Conservation (phyloP, 2,888 invertebrate genomes). For the Cremastinae sp. region DNA sequence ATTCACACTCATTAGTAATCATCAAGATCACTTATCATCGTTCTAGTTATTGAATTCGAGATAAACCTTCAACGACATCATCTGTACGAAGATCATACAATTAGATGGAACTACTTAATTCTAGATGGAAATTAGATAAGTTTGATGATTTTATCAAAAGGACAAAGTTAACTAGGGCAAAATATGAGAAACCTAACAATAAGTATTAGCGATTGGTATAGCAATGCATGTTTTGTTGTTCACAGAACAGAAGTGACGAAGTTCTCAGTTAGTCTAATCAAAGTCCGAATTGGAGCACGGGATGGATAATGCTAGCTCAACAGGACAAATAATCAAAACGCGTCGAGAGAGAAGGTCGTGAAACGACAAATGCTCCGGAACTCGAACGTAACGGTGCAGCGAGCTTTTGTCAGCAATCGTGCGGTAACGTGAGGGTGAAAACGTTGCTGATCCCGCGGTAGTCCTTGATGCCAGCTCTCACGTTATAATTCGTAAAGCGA, state of each 20-base stretch:
- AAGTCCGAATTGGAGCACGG: constrained; percentile 54
- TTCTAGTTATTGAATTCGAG: no score
- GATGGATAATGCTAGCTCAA: constrained; percentile 44
- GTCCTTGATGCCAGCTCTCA: constrained; percentile 23
- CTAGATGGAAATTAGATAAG: no score
- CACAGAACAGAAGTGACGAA: constrained; percentile 7
- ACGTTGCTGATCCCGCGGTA: constrained; percentile 8
- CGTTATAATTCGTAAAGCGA: constrained; percentile 18
- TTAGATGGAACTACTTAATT: no score
- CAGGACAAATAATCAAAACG: constrained; percentile 55
- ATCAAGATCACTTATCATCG: no score
- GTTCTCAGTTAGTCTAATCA: constrained; percentile 42
- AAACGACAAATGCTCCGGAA: constrained; percentile 32
- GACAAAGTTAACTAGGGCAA: no score
- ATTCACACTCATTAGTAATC: no score
- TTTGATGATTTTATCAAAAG: no score
- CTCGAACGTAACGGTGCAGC: not conserved
- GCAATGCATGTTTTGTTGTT: no score
- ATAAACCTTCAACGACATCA: no score
- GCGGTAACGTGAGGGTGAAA: constrained; percentile 6
- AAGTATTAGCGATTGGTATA: not conserved
- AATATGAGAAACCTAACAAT: not conserved
- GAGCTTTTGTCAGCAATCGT: constrained; percentile 22
- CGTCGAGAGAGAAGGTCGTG: constrained; percentile 43
- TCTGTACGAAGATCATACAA: no score